Evolutionary conservation across 2,888 invertebrate genomes (phyloP).

Genomic region (Leptinotarsa haldemani): DNA sequence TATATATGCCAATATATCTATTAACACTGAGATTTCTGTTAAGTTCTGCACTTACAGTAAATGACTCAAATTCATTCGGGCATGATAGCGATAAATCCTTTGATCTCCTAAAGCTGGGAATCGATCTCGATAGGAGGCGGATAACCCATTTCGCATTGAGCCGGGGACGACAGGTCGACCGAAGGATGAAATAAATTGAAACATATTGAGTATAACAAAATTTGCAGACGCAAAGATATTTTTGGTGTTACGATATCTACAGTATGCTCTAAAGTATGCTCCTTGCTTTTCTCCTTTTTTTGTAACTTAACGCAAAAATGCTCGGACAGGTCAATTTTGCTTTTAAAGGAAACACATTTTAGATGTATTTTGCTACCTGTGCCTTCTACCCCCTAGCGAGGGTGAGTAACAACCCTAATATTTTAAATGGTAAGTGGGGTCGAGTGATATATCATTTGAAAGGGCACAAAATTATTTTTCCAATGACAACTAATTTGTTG

Average conservation of each 20-base stretch:
- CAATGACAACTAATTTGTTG: too few relatives aligned
- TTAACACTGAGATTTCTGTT: not conserved
- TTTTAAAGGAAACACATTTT: too few relatives aligned
- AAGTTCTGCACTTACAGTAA: not conserved
- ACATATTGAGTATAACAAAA: conserved; percentile 2
- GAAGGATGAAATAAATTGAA: conserved; percentile 2
- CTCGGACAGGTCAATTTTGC: too few relatives aligned
- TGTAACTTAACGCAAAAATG: too few relatives aligned
- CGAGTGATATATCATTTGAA: too few relatives aligned
- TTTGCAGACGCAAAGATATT: not conserved
- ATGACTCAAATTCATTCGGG: not conserved
- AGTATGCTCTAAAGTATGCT: too few relatives aligned
- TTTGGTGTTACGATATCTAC: not conserved
- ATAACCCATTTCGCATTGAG: not conserved
- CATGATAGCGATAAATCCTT: conserved; percentile 12
- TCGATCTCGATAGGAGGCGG: conserved; percentile 7
- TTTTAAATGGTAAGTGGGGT: too few relatives aligned
- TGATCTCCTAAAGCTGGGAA: not conserved
- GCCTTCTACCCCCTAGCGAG: too few relatives aligned
- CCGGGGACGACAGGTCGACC: conserved; percentile 7
- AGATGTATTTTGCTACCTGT: too few relatives aligned
- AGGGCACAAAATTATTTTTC: too few relatives aligned
- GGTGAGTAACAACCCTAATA: too few relatives aligned
- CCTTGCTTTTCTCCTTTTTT: too few relatives aligned
- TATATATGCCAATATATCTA: not conserved